These are phyloP conservation scores for Drosophila formosana DNA, from an alignment of 2,888 invertebrate species.

Conservation along the genomic window DNA sequence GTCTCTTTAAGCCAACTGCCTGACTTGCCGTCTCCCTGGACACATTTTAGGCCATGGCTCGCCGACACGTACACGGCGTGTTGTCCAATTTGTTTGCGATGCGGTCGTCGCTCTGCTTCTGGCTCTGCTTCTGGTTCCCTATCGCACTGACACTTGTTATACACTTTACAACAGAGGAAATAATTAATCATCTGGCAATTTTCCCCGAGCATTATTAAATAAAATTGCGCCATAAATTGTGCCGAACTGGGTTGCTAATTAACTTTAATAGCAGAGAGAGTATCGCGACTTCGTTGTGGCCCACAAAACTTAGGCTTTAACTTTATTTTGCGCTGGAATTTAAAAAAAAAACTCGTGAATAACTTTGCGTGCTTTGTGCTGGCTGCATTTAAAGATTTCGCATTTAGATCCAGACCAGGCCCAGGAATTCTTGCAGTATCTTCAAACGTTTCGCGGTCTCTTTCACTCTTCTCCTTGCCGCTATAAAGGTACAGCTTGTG, in stretches of 20 bases:
- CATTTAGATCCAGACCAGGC: slow-evolving; percentile 44
- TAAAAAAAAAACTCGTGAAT: slow-evolving; percentile 49
- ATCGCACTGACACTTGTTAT: slow-evolving; percentile 3
- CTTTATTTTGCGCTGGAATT: slow-evolving; percentile 56
- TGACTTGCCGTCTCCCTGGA: slow-evolving; percentile 17
- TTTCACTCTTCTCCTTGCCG: neutral
- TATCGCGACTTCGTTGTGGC: slow-evolving; percentile 21
- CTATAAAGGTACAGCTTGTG: slow-evolving; percentile 16
- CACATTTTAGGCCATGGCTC: slow-evolving; percentile 19
- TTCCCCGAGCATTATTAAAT: slow-evolving; percentile 3
- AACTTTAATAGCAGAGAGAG: slow-evolving; percentile 24
- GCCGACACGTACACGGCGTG: slow-evolving; percentile 38
- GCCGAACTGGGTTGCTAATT: neutral
- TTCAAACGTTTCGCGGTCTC: neutral
- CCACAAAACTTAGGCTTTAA: neutral
- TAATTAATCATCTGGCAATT: slow-evolving; percentile 21
- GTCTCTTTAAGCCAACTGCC: slow-evolving; percentile 43
- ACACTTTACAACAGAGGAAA: slow-evolving; percentile 12
- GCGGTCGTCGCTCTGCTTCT: slow-evolving; percentile 16
- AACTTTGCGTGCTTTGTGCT: slow-evolving; percentile 23
- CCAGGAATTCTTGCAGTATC: slow-evolving; percentile 30
- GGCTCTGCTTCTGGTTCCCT: neutral
- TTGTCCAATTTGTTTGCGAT: slow-evolving; percentile 38
- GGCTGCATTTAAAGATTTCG: slow-evolving; percentile 43
- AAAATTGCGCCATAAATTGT: slow-evolving; percentile 12